Conservation (phyloP, 2,113 vertebrate genomes). For the Petaurus breviceps region DNA sequence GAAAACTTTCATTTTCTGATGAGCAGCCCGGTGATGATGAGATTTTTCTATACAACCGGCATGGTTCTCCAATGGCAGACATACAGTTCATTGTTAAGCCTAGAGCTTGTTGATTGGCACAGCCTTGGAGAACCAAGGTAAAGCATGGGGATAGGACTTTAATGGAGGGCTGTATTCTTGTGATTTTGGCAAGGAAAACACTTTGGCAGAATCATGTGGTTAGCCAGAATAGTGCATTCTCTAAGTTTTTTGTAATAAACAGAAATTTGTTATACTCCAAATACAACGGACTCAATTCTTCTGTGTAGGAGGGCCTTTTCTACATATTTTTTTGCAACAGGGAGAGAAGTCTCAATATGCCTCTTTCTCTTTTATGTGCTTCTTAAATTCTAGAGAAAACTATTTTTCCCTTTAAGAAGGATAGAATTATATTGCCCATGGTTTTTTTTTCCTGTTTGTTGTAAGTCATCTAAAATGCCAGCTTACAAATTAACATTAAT, state of each 20-base stretch:
- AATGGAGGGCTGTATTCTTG: background rate
- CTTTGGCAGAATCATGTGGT: background rate
- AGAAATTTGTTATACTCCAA: background rate
- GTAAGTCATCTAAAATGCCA: background rate
- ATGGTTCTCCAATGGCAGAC: background rate
- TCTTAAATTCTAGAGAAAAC: background rate
- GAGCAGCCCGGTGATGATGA: background rate
- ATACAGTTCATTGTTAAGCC: background rate
- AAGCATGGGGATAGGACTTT: background rate
- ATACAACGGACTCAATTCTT: background rate
- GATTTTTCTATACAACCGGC: background rate
- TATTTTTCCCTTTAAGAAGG: background rate
- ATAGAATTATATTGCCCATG: background rate
- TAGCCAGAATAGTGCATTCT: background rate
- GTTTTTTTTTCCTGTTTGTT: background rate
- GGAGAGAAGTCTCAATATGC: background rate
- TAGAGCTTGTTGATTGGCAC: background rate
- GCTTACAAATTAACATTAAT: background rate
- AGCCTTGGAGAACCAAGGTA: background rate
- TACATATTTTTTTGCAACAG: background rate
- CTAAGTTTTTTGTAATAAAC: background rate
- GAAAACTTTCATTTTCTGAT: background rate
- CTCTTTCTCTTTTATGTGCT: background rate
- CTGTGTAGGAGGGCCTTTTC: background rate
- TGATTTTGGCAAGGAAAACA: background rate